phyloP scores from a whole-genome alignment of 2,113 vertebrate species.

The Dasypus novemcinctus region DNA sequence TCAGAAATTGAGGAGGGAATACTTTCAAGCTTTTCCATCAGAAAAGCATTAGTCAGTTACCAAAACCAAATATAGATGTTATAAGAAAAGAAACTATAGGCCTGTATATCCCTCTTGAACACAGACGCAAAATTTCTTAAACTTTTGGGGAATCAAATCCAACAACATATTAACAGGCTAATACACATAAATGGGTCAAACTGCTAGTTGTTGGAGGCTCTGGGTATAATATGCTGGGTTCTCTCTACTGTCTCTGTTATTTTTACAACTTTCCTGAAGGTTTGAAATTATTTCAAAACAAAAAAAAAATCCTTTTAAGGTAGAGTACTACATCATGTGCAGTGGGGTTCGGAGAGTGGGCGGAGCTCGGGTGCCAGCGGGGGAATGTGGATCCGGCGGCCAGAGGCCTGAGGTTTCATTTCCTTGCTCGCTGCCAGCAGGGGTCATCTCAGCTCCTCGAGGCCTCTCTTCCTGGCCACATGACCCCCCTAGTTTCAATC shows the following conservation, averaged over 20 bases:
- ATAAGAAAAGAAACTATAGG: background rate
- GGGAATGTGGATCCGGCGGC: too few species aligned
- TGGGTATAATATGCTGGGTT: too few species aligned
- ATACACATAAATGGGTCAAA: too few species aligned
- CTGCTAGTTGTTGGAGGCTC: too few species aligned
- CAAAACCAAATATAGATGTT: too few species aligned
- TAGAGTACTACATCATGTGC: too few species aligned
- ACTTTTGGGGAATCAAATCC: background rate
- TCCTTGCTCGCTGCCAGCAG: background rate
- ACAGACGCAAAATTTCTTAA: background rate
- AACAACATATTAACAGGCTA: background rate
- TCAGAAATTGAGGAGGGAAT: background rate
- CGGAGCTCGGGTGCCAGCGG: background rate
- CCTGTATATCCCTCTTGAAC: background rate
- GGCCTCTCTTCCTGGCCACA: background rate
- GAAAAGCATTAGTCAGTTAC: background rate
- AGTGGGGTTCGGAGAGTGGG: background rate
- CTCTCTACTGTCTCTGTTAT: too few species aligned
- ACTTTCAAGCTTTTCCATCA: background rate
- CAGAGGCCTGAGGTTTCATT: too few species aligned
- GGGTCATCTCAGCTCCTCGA: too few species aligned
- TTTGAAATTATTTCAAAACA: too few species aligned
- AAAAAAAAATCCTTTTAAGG: too few species aligned
- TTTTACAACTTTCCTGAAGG: too few species aligned
- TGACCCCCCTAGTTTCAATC: background rate